Base-by-base conservation (phyloP, 1,140 invertebrate genomes). In the Drosophila saltans region DNA sequence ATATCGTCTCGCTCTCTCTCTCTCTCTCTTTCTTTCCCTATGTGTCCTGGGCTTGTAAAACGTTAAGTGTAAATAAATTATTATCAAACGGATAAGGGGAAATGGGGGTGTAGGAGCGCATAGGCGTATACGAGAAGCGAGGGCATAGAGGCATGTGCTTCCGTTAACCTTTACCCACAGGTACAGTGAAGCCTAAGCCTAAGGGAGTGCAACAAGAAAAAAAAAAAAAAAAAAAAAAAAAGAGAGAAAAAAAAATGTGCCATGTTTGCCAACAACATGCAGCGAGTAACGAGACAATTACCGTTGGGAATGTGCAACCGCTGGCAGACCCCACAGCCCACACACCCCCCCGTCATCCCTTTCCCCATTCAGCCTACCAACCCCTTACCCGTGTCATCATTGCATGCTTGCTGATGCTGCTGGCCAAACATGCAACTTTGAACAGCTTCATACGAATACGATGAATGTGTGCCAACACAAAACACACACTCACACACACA, bases 11-110 rank as follows among this genome's bases (percentile, higher is more conserved):
- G 3, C 33, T 36, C 33, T 7, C 33, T 36, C 33, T 6, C 33
- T 6, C 33, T 7, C 33, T 36, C 6, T 36, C 33, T 36, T 6
- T 7, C 33, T 36, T 36, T 36, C 33, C 33, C 33, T 48, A 72
- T 64, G 63, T 63, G 61, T 67, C 63, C 58, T 55, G 57, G 55
- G 71, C 75, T 79, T 82, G 74, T 81, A 88, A 86, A 86, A 82
- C 75, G 80, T 82, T 86, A 88, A 89, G 76, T 80, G 83, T 88
- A 88, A 88, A 88, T 88, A 88, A 88, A 89, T 88, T 88, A 88
- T 88, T 89, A 88, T 78, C 84, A 40, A 70, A 64, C 65, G 55
- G 56, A 41, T 52, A 58, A 40, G 43, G 55, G 59, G 58, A 16
- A 52, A 61, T 39, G 45, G 26, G 59, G 11, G 63, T 5, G 33